Evolutionary conservation across 2,888 invertebrate species (phyloP), one percentile per base, ranked within the genome.

Genomic region (Cryptocephalus moraei): DNA sequence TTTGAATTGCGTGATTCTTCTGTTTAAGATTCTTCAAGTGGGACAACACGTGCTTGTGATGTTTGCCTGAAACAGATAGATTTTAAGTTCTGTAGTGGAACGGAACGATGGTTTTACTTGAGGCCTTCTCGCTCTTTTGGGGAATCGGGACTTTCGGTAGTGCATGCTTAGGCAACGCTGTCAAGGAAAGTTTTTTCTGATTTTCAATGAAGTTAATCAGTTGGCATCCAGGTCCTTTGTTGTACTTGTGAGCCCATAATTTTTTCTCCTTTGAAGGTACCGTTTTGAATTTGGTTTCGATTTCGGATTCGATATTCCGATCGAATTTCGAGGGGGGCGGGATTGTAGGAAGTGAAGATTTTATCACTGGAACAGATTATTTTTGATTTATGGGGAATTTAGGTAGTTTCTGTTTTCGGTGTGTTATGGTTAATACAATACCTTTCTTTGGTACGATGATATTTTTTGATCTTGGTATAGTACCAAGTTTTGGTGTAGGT

Each of bases 1-100:
- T 55, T 50, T 62, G 60, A 33, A 64, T 57, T 44, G 50, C 51
- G 22, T 56, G 53, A 49, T 63, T 61, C 45, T 58, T 56, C 10
- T 55, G 43, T 41, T 60, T 61, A 36, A 60, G 38, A 2, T 49
- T 52, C 39, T 46, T 49, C 9, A 60, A 44, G 14, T 60, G 56
- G 2, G 50, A 44, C 36, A 60, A 33, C 52, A 58, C 54, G 33
- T 51, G 49, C 41, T 52, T 52, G 22, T 54, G 53, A 8, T 43
- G 40, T 22, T 22, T 22, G 22, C 22, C 22, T 22, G 22, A 22
- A 22, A 22, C 22, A 22, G 22, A 4, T 6, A 2, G 6, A 22
- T 22, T 22, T 22, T 6, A 2, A 22, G 6, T 22, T 22, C 22
- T 4, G 22, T 6, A 22, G 6, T 22, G 6, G 22, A 22, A 22